A percentile compares a stretch with the other conserved stretches of the same genome.
Conservation (phyloP, 1,140 invertebrate species). For the Drosophila sturtevanti region DNA sequence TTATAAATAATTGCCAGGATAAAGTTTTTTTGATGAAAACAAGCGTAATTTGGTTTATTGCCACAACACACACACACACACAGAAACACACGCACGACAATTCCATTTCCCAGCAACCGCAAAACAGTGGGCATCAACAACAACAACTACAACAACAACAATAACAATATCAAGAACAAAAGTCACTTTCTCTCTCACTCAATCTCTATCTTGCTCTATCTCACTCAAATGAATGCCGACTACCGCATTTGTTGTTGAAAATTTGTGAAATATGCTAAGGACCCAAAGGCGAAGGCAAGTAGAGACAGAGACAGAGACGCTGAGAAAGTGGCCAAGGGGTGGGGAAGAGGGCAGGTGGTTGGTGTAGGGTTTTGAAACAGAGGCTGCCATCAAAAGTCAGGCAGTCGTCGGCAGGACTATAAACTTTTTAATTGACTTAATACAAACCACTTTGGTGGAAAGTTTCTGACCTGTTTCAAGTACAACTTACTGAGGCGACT, state of each 20-base stretch:
- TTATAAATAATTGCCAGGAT: slow-evolving; percentile 73
- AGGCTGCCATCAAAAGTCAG: slow-evolving; percentile 63
- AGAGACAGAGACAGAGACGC: slow-evolving; percentile 32
- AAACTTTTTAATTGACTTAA: slow-evolving; percentile 82
- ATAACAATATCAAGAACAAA: not conserved
- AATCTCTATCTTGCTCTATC: not conserved
- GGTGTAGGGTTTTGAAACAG: not conserved
- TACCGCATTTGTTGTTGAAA: slow-evolving; percentile 38
- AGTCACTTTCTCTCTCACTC: slow-evolving; percentile 14
- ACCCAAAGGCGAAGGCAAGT: slow-evolving; percentile 12
- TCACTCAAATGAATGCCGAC: slow-evolving; percentile 55
- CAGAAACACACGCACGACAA: not conserved
- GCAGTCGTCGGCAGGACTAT: slow-evolving; percentile 78
- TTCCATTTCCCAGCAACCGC: slow-evolving; percentile 26
- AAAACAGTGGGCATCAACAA: slow-evolving; percentile 50
- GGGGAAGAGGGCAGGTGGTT: slow-evolving; percentile 10
- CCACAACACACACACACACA: slow-evolving; percentile 17
- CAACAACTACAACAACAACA: slow-evolving; percentile 32
- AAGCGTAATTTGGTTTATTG: slow-evolving; percentile 80
- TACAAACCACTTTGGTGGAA: slow-evolving; percentile 80
- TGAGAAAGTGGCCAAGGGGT: not conserved
- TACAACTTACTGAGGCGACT: slow-evolving; percentile 57
- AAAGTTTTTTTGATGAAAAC: slow-evolving; percentile 80
- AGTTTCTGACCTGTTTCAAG: slow-evolving; percentile 79
- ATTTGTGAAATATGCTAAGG: slow-evolving; percentile 74